These are phyloP conservation scores for Mesopsocus fuscifrons DNA, from an alignment of 2,888 invertebrate genomes.

Conservation along the genomic window DNA sequence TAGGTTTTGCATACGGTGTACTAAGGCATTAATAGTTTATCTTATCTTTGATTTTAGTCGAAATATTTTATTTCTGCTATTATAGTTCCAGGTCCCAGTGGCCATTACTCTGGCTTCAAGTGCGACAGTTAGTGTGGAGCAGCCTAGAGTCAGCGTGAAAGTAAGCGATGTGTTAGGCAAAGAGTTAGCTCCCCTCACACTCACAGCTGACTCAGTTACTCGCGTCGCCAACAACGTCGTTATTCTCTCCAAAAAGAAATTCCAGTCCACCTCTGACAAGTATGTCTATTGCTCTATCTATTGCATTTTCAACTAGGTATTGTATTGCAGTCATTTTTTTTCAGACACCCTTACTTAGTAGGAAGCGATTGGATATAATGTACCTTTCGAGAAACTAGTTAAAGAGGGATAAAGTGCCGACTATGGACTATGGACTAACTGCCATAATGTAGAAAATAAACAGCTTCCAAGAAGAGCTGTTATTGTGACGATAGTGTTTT, in stretches of 20 bases:
- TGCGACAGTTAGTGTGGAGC: constrained; percentile 31
- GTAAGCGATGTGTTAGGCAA: constrained; percentile 59
- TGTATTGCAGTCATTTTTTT: background rate
- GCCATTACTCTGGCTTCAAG: constrained; percentile 62
- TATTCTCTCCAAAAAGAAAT: constrained; percentile 41
- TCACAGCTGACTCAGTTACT: constrained; percentile 57
- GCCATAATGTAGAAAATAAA: no score
- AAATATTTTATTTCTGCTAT: constrained; percentile 16
- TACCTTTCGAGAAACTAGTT: no score
- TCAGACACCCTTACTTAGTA: no score
- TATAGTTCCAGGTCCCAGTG: constrained; percentile 57
- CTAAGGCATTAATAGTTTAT: no score
- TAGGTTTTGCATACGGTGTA: no score
- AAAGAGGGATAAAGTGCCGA: no score
- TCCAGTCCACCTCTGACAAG: constrained; percentile 27
- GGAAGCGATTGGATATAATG: no score
- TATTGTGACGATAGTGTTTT: no score
- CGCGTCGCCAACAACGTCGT: constrained; percentile 53
- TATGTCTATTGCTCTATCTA: constrained; percentile 14
- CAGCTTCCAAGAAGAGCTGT: no score
- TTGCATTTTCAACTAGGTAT: background rate
- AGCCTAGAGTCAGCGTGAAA: constrained; percentile 50
- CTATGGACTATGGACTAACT: no score
- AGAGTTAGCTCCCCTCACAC: constrained; percentile 38
- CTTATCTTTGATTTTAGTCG: no score